Evolutionary conservation across 1,140 invertebrate genomes (phyloP).

Genomic region (Drosophila lacertosa): DNA sequence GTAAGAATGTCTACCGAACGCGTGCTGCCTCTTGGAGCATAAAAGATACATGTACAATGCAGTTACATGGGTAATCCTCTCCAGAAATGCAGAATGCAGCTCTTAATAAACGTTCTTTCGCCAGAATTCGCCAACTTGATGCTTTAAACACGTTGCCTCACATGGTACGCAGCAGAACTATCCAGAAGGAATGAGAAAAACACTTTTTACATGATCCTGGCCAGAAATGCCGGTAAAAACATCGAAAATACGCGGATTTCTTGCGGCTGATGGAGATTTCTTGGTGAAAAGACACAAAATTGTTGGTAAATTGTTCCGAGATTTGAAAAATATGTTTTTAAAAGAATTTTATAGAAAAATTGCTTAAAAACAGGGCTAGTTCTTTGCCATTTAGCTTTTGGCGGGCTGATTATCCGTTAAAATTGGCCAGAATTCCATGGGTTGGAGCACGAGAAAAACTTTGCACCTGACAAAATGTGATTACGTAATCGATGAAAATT

Average conservation of each 20-base stretch:
- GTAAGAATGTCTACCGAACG: not conserved
- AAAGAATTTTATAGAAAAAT: conserved; percentile 20
- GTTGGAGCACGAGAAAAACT: conserved; percentile 49
- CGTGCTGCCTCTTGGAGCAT: not conserved
- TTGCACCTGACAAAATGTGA: conserved; percentile 64
- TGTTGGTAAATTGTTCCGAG: not conserved
- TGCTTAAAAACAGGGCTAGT: not conserved
- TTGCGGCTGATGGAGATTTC: conserved; percentile 17
- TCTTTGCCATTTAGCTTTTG: conserved; percentile 37
- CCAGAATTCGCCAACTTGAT: not conserved
- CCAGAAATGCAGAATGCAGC: conserved; percentile 47
- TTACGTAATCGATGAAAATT: conserved; percentile 82
- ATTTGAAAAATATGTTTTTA: conserved; percentile 5
- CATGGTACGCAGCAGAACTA: not conserved
- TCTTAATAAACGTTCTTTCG: not conserved
- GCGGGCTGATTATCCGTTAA: conserved; percentile 42
- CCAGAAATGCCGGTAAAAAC: conserved; percentile 27
- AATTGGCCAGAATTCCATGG: conserved; percentile 48
- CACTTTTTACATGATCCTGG: conserved; percentile 26
- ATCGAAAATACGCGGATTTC: conserved; percentile 18
- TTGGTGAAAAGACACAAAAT: conserved; percentile 3
- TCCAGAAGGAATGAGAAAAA: not conserved
- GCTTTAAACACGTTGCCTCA: not conserved
- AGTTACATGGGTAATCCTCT: conserved; percentile 48
- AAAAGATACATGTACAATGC: not conserved